Evolutionary conservation across 1,140 invertebrate genomes (phyloP).

Genomic region (Drosophila orosa): DNA sequence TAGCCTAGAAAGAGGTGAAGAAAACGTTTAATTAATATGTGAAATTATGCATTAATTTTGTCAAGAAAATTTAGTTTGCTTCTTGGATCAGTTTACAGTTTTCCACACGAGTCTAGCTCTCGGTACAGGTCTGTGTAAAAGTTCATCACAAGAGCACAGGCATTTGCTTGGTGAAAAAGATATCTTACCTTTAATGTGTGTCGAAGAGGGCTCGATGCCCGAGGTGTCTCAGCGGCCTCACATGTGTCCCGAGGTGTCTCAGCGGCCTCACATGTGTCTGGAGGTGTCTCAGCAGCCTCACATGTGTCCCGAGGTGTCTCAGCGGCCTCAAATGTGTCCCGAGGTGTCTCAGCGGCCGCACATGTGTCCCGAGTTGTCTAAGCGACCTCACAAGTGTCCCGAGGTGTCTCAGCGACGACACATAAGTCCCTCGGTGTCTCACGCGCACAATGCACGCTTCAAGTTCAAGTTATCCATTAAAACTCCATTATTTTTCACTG

Average conservation of each 20-base stretch:
- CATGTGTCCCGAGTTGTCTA: constrained; percentile 4
- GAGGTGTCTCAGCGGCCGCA: neutral
- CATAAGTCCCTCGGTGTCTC: constrained; percentile 10
- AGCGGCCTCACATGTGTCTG: neutral
- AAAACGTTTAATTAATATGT: neutral
- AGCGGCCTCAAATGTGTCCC: neutral
- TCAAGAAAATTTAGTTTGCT: neutral
- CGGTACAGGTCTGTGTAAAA: constrained; percentile 74
- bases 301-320: neutral
- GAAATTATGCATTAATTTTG: neutral
- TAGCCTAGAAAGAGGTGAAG: neutral
- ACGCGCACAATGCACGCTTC: neutral
- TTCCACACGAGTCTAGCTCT: constrained; percentile 59
- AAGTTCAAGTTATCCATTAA: constrained; percentile 11
- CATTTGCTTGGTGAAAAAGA: neutral
- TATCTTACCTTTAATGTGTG: constrained; percentile 18
- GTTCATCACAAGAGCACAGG: constrained; percentile 48
- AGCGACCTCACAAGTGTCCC: neutral
- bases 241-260: constrained; percentile 4
- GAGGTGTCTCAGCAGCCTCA: neutral
- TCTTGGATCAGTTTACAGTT: constrained; percentile 54
- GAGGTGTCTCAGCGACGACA: neutral
- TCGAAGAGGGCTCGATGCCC: neutral
- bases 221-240: constrained; percentile 5
- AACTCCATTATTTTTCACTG: constrained; percentile 24